Conservation (phyloP, 2,888 invertebrate species). For the Parasteatoda lunata region DNA sequence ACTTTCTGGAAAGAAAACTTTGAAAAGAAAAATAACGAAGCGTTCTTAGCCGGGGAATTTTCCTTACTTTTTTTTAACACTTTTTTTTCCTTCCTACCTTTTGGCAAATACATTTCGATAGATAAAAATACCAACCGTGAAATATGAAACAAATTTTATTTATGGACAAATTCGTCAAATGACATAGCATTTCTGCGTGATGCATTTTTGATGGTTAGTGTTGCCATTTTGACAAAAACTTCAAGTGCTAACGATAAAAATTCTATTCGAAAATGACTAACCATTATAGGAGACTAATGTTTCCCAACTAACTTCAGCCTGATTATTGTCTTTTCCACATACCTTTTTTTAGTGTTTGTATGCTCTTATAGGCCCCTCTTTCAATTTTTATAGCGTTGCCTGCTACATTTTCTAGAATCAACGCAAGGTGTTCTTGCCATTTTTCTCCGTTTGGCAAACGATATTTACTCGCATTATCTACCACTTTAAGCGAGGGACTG, state of each 20-base stretch:
- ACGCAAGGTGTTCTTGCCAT: conserved; percentile 58
- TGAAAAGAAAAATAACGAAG: too few relatives aligned
- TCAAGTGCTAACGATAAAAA: conserved; percentile 61
- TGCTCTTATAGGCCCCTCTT: conserved; percentile 47
- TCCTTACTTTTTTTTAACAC: too few relatives aligned
- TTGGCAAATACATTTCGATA: too few relatives aligned
- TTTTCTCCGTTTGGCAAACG: conserved; percentile 45
- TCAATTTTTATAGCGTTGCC: conserved; percentile 65
- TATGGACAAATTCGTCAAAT: conserved; percentile 22
- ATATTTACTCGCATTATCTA: conserved; percentile 66
- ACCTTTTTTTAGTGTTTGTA: conserved; percentile 49
- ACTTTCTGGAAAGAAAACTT: too few relatives aligned
- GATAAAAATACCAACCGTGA: not conserved
- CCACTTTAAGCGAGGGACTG: conserved; percentile 47
- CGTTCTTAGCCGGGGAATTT: too few relatives aligned
- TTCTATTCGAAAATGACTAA: conserved; percentile 54
- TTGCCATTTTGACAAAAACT: conserved; percentile 54
- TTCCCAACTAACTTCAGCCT: conserved; percentile 56
- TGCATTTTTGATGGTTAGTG: conserved; percentile 36
- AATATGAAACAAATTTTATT: not conserved
- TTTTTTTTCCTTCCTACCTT: too few relatives aligned
- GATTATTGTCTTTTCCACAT: conserved; percentile 57
- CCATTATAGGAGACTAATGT: conserved; percentile 67
- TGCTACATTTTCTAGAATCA: conserved; percentile 59
- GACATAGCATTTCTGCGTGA: conserved; percentile 32